Percentiles rank a stretch among this genome's conserved stretches.
Evolutionary conservation across 1,140 invertebrate species (phyloP).

Genomic region (Pogonognathellus flavescens): DNA sequence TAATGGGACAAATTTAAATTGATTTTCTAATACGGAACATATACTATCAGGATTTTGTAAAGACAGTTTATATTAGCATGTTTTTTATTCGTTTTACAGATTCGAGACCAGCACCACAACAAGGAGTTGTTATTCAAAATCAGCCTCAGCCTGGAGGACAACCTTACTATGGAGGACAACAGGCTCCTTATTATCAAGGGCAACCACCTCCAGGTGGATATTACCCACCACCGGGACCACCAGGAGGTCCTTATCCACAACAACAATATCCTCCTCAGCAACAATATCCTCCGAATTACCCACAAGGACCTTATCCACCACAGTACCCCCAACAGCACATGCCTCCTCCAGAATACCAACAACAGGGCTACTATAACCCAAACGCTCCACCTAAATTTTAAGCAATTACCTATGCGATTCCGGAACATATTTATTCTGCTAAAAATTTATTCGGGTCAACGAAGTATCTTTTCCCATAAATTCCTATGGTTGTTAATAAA

Average conservation of each 20-base stretch:
- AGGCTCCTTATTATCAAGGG: conserved; percentile 11
- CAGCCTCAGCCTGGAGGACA: conserved; percentile 7
- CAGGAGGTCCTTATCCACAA: conserved; percentile 40
- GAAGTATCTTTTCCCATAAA: too few species aligned
- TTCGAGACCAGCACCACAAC: not conserved
- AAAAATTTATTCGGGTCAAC: too few species aligned
- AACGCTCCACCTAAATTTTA: conserved; percentile 30
- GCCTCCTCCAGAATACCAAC: conserved; percentile 17
- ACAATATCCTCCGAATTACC: not conserved
- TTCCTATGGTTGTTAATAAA: too few species aligned
- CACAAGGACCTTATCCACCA: not conserved
- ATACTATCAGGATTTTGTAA: too few species aligned
- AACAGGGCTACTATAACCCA: not conserved
- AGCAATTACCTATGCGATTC: too few species aligned
- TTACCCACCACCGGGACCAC: not conserved
- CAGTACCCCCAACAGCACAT: conserved; percentile 7
- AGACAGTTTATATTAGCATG: too few species aligned
- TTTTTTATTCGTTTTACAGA: not conserved
- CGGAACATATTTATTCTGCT: too few species aligned
- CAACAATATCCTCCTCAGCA: conserved; percentile 23
- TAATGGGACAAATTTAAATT: too few species aligned
- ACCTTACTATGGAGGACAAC: not conserved
- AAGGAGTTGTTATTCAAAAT: conserved; percentile 27
- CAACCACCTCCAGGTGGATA: conserved; percentile 24
- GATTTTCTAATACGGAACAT: not conserved